Conservation (phyloP, 1,140 invertebrate genomes). For the Halictus rubicundus region DNA sequence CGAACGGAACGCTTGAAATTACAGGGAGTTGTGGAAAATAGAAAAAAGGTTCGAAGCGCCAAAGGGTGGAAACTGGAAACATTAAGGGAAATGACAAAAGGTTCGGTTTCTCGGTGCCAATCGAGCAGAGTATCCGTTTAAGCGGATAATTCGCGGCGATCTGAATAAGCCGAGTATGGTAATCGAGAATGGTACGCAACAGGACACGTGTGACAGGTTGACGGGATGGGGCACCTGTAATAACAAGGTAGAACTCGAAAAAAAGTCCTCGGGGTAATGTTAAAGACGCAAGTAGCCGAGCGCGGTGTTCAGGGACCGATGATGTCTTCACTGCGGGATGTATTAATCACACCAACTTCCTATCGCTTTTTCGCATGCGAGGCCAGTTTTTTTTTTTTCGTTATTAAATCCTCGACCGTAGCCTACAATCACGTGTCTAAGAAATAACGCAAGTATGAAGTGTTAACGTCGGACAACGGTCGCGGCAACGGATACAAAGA, state of each 20-base stretch:
- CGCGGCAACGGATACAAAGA: background rate
- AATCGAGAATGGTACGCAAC: background rate
- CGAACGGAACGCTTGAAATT: too few relatives aligned
- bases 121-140: too few relatives aligned
- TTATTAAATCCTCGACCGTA: background rate
- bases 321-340: background rate
- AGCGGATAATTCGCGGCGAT: background rate
- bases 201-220: constrained; percentile 12
- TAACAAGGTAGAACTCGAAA: constrained; percentile 6
- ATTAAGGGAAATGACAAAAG: too few relatives aligned
- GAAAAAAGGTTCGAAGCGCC: too few relatives aligned
- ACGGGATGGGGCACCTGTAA: background rate
- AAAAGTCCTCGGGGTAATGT: background rate
- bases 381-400: background rate
- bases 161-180: background rate
- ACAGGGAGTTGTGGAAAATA: too few relatives aligned
- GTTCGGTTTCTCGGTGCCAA: too few relatives aligned
- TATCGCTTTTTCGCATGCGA: background rate
- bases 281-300: background rate
- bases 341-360: background rate
- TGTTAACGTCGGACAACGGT: background rate
- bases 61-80: too few relatives aligned
- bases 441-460: background rate
- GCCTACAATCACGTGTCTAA: background rate
- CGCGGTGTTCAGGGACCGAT: background rate